phyloP scores from a whole-genome alignment of 2,797 vertebrate genomes.

The Paedocypris micromegethes region DNA sequence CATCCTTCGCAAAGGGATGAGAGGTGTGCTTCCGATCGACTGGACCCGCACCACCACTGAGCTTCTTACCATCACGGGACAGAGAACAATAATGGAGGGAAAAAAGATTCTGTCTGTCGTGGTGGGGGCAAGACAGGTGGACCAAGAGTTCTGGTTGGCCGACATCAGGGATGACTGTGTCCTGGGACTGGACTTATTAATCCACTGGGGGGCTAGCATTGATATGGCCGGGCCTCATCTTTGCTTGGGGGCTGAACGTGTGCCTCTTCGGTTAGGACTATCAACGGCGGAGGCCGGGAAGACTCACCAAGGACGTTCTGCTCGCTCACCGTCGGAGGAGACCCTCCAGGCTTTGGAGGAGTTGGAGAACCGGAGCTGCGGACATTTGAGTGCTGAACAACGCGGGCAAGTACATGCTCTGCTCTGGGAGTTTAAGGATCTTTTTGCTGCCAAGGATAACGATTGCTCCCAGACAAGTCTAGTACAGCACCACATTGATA shows the following conservation, averaged over 20 bases:
- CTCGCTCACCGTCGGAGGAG: background rate
- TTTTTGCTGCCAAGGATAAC: slow-evolving; percentile 6
- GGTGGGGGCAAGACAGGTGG: background rate
- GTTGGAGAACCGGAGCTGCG: background rate
- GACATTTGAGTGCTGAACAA: background rate
- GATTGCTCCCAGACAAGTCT: slow-evolving; percentile 17
- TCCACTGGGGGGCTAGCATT: background rate
- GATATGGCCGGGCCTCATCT: background rate
- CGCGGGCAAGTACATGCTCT: background rate
- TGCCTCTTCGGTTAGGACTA: background rate
- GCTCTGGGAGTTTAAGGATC: background rate
- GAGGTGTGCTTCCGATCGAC: background rate
- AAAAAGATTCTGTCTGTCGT: background rate
- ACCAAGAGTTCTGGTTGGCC: background rate
- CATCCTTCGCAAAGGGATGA: background rate
- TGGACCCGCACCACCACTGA: background rate
- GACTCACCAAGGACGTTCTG: too few species aligned
- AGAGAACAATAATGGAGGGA: background rate
- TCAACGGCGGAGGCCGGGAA: too few species aligned
- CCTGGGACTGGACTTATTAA: background rate
- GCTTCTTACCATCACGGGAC: background rate
- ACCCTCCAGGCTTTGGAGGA: background rate
- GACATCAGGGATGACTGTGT: slow-evolving; percentile 1
- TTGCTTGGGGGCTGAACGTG: background rate
- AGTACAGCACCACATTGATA: slow-evolving; percentile 20